Evolutionary conservation across 2,113 vertebrate species (phyloP).

Genomic region (Vicugna pacos): DNA sequence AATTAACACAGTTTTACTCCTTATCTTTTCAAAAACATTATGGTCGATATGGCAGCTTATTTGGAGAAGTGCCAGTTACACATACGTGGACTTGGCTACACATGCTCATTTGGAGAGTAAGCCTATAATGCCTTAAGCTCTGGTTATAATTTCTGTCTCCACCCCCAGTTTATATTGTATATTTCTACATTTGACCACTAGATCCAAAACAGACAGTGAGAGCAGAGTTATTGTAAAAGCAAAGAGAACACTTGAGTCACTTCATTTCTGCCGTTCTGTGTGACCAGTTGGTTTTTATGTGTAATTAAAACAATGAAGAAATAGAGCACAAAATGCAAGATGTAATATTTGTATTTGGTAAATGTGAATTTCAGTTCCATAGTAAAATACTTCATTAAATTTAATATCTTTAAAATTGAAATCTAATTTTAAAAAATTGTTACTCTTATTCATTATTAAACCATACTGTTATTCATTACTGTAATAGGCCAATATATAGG

Average conservation of each 20-base stretch:
- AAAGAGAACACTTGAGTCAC: not conserved
- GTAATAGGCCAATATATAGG: not conserved
- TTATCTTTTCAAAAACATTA: not conserved
- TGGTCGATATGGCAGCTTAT: not conserved
- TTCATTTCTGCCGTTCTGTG: not conserved
- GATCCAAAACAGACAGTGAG: not conserved
- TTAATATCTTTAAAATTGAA: conserved; percentile 35
- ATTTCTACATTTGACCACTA: not conserved
- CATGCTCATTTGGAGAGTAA: not conserved
- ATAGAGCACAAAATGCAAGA: not conserved
- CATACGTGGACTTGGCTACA: not conserved
- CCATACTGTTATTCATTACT: not conserved
- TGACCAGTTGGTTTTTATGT: not conserved
- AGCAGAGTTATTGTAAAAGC: not conserved
- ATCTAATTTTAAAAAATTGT: not conserved
- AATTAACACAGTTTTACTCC: not conserved
- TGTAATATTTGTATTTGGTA: not conserved
- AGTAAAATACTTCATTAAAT: not conserved
- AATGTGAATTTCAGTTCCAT: not conserved
- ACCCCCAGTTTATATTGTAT: not conserved
- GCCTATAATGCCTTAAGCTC: not conserved
- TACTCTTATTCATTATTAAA: conserved; percentile 9
- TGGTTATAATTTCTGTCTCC: not conserved
- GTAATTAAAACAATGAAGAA: not conserved
- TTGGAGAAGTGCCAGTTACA: not conserved